Evolutionary conservation across 2,888 invertebrate species (phyloP).

Genomic region (Cancer borealis): DNA sequence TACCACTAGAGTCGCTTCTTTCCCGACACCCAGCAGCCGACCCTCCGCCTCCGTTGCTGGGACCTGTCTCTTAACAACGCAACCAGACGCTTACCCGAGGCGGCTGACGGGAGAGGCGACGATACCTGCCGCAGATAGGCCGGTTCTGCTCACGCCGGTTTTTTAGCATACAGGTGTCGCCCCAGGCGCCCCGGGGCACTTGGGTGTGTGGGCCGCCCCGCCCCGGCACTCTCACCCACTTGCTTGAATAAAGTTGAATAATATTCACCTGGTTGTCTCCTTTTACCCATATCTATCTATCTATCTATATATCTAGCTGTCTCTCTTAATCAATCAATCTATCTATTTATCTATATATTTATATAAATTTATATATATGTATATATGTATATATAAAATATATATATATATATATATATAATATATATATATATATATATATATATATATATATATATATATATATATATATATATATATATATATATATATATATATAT

Average conservation of each 20-base stretch:
- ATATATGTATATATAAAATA: no score
- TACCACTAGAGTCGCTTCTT: neutral
- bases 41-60: neutral
- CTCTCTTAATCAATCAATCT: no score
- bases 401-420: no score
- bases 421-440: no score
- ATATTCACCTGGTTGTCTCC: no score
- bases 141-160: constrained; percentile 36
- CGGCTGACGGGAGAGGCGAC: constrained; percentile 29
- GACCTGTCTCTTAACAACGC: neutral
- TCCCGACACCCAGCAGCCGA: neutral
- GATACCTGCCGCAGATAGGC: constrained; percentile 21
- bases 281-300: no score
- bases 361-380: no score
- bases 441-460: no score
- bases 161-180: neutral
- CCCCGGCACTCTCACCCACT: constrained; percentile 38
- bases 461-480: no score
- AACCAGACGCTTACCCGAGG: neutral
- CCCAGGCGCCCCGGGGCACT: constrained; percentile 34
- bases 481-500: no score
- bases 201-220: neutral
- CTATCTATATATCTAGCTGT: no score
- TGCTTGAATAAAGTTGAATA: neutral
- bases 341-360: no score